Percentiles rank a stretch among this genome's conserved stretches.
Evolutionary conservation across 1,140 invertebrate genomes (phyloP).

Genomic region (Brachionus plicatilis): DNA sequence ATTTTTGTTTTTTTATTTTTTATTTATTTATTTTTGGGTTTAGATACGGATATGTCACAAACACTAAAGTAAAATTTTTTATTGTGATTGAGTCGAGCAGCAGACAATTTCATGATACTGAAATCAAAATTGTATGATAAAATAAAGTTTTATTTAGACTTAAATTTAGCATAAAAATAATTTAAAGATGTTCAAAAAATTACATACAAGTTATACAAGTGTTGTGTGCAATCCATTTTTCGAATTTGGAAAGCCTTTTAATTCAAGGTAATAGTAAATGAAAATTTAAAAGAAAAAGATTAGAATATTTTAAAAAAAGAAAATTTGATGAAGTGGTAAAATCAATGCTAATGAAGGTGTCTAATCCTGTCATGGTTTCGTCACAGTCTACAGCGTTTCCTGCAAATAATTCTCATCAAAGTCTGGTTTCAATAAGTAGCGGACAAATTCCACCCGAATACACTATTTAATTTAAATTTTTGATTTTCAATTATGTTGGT

Average conservation of each 20-base stretch:
- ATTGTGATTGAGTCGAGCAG: slow-evolving; percentile 86
- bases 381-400: not conserved
- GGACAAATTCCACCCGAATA: not conserved
- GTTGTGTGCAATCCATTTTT: slow-evolving; percentile 91
- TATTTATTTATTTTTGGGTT: slow-evolving; percentile 39
- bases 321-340: slow-evolving; percentile 27
- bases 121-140: slow-evolving; percentile 72
- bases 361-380: not conserved
- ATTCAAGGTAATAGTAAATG: not conserved
- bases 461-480: slow-evolving; percentile 5
- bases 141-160: no score
- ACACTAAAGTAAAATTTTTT: slow-evolving; percentile 89
- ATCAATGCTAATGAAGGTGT: not conserved
- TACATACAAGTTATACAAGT: slow-evolving; percentile 83
- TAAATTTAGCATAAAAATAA: not conserved
- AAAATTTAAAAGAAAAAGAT: no score
- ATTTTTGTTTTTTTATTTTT: not conserved
- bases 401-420: not conserved
- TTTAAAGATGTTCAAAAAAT: slow-evolving; percentile 75
- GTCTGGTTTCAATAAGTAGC: not conserved
- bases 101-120: slow-evolving; percentile 79
- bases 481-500: not conserved
- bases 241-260: slow-evolving; percentile 63
- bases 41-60: slow-evolving; percentile 95
- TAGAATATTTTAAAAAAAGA: not conserved